Evolutionary conservation across 2,113 vertebrate species (phyloP), one percentile per base, ranked within the genome.

Genomic region (Heliornis fulica): DNA sequence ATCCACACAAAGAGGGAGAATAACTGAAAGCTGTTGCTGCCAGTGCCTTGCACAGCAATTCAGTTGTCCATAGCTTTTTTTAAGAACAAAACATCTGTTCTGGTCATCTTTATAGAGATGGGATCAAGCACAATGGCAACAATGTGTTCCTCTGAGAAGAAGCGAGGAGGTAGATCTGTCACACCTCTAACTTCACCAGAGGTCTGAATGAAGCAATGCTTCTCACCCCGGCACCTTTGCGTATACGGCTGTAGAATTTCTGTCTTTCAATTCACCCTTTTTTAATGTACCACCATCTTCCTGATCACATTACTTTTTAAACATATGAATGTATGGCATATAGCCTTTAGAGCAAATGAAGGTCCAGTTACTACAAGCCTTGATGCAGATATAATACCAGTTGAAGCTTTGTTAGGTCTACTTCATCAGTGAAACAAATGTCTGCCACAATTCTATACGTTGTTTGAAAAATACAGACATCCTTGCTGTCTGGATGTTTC

Each of bases 61-160:
- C 79, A 87, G 53, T 71, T 89, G 53, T 83, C 80, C 5, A 0
- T 70, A 64, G 64, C 18, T 69, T 46, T 74, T 77, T 87, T 77
- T 74, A 70, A 94, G 95, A 46, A 34, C n/a, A 64, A 77, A 78
- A 59, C 72, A 82, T 95, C 56, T 94, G 83, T 20, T 77, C 80
- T 81, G 46, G 19, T 78, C 65, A 32, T 83, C 31, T 8, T 87
- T 81, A n/a, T n/a, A 78, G 77, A 75, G 89, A 70, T 48, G 48
- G 43, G 18, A 75, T 45, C 69, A 74, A 81, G 78, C 3, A 6
- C 60, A 53, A 56, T 32, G 10, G 56, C 72, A 81, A 31, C 60
- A 77, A 10, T 0, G 0, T 51, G 38, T 75, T 89, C 54, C n/a
- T 50, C 56, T 3, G 1, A 34, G 80, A 51, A 36, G 41, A 74